Evolutionary conservation across 2,113 vertebrate genomes (phyloP).

Genomic region (Melozone crissalis): DNA sequence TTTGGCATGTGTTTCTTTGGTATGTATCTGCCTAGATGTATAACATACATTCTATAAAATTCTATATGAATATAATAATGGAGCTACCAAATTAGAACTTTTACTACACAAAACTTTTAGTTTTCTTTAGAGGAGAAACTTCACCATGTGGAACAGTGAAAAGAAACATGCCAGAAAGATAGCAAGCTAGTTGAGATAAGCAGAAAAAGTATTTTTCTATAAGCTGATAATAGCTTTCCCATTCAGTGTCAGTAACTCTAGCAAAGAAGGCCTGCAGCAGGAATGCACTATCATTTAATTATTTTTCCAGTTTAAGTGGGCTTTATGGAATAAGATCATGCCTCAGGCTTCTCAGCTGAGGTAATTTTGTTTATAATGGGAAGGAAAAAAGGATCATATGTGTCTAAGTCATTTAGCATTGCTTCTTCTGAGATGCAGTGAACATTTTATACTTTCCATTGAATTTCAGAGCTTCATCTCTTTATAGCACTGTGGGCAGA

Average conservation of each 20-base stretch:
- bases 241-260: background rate
- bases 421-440: background rate
- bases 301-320: constrained; percentile 40
- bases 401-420: constrained; percentile 11
- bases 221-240: constrained; percentile 20
- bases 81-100: background rate
- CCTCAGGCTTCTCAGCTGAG: background rate
- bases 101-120: background rate
- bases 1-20: background rate
- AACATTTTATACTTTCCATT: constrained; percentile 2
- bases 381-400: background rate
- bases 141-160: background rate
- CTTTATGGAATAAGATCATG: constrained; percentile 37
- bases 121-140: background rate
- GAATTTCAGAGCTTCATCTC: constrained; percentile 22
- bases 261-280: background rate
- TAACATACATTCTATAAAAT: background rate
- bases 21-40: background rate
- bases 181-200: background rate
- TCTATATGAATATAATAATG: background rate
- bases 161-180: background rate
- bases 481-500: background rate
- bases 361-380: constrained; percentile 7
- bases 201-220: background rate
- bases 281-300: constrained; percentile 43